Base-by-base conservation (phyloP, 2,888 invertebrate genomes). In the Thecocarcelia acutangulata region DNA sequence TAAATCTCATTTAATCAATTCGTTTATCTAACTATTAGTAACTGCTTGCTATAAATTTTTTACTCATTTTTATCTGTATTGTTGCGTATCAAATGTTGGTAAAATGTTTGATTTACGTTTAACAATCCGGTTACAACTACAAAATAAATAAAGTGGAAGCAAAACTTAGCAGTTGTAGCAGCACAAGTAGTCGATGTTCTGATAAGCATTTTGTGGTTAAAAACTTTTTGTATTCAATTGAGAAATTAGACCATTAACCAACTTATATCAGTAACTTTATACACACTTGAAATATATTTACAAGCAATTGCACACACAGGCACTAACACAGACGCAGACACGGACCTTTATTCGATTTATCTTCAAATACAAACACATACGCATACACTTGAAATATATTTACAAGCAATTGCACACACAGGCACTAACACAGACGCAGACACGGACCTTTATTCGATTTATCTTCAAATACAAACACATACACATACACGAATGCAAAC, bases 221-320 rank as follows among this genome's bases (percentile, higher is more conserved):
- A 77, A 84, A 84, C 83, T 86, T 85, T 85, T 85, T 79, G 83
- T 84, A 85, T 86, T 87, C 87, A 86, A 88, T 88, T 88, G 89
- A 87, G 88, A 87, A 89, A 88, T 88, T 89, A 87, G 87, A 87
- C 85, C 88, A 87, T 87, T 89, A 88, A 87, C 84, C 83, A 72
- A 83, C 81, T 85, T 85, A 84, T 79, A 80, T 78, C 48, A 66
- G 82, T 70, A 78, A 74, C 78, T 74, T 73, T 75, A 74, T 73
- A 68, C 61, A 56, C 40, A 56, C 78, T 74, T 73, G 72, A 74
- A 69, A 68, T 61, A 56, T 33, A 56, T 50, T 58, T 52, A 8
- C 54, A 44, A 11, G 19, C 12, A 64, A 19, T 8, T 2, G 13
- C 9, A 52, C 19, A n/a, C 13, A 33, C 37, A 70, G 8, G 61